These are phyloP conservation scores for Neotoma lepida DNA, from an alignment of 2,113 vertebrate genomes.

Conservation along the genomic window DNA sequence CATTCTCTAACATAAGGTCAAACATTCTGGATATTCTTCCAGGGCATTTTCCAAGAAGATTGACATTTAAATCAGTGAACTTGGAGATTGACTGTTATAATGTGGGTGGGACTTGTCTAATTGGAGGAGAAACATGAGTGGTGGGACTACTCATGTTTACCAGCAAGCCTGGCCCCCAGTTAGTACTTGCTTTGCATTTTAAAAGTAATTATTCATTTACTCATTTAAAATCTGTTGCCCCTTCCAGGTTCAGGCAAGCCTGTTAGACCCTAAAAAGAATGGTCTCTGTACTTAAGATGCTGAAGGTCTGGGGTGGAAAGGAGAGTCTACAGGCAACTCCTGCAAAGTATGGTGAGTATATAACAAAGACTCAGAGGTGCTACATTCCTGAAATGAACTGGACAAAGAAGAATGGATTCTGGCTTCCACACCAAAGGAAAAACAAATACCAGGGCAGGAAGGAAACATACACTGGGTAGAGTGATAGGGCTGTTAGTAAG, in stretches of 20 bases:
- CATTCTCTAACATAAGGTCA: not conserved
- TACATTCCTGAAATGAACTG: not conserved
- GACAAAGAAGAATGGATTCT: not conserved
- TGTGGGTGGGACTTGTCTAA: not conserved
- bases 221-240: not conserved
- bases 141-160: not conserved
- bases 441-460: not conserved
- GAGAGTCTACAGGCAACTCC: not conserved
- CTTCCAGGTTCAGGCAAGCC: not conserved
- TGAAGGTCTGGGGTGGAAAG: not conserved
- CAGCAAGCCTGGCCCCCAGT: not conserved
- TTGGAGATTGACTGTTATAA: not conserved
- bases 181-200: slow-evolving; percentile 31
- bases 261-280: not conserved
- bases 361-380: not conserved
- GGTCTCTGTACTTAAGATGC: not conserved
- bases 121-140: not conserved
- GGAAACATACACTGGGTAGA: not conserved
- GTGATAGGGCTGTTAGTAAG: not conserved
- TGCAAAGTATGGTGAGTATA: not conserved
- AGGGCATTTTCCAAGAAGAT: not conserved
- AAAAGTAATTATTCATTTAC: slow-evolving; percentile 22
- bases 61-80: not conserved
- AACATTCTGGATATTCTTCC: not conserved
- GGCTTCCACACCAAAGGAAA: not conserved